Percentiles rank a stretch among this genome's conserved stretches.
phyloP scores from a whole-genome alignment of 2,888 invertebrate species.

The Escarpia spicata region DNA sequence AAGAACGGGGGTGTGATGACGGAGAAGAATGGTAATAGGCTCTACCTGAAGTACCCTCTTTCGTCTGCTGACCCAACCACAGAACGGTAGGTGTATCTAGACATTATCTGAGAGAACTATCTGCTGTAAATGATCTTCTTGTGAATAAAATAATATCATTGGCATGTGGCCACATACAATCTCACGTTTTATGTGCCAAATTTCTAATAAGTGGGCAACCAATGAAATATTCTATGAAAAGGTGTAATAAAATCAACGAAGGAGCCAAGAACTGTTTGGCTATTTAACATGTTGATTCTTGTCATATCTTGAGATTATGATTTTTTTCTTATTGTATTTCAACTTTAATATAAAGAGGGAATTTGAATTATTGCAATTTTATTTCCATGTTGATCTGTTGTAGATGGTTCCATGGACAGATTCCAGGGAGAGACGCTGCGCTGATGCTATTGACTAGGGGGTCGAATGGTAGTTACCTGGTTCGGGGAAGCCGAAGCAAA shows the following conservation, averaged over 20 bases:
- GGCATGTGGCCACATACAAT: too few species aligned
- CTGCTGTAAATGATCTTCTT: background rate
- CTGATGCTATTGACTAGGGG: constrained; percentile 87
- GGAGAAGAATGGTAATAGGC: constrained; percentile 94
- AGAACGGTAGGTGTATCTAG: constrained; percentile 75
- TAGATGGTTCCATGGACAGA: constrained; percentile 85
- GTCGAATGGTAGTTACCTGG: constrained; percentile 94
- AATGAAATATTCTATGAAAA: background rate
- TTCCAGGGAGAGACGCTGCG: constrained; percentile 93
- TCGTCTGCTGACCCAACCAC: constrained; percentile 97
- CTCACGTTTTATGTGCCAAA: too few species aligned
- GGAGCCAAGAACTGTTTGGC: background rate
- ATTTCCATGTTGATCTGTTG: background rate
- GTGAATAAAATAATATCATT: background rate
- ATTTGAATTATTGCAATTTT: too few species aligned
- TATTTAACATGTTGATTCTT: background rate
- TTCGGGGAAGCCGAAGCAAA: constrained; percentile 93
- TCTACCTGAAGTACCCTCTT: constrained; percentile 90
- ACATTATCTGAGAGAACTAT: background rate
- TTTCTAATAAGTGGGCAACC: too few species aligned
- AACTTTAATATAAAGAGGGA: background rate
- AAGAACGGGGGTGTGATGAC: constrained; percentile 91
- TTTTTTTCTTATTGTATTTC: background rate
- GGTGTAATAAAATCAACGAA: background rate
- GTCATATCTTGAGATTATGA: background rate